Percentiles rank a stretch among this genome's conserved stretches.
Conservation (phyloP, 2,113 vertebrate genomes). For the Donacobius atricapilla region DNA sequence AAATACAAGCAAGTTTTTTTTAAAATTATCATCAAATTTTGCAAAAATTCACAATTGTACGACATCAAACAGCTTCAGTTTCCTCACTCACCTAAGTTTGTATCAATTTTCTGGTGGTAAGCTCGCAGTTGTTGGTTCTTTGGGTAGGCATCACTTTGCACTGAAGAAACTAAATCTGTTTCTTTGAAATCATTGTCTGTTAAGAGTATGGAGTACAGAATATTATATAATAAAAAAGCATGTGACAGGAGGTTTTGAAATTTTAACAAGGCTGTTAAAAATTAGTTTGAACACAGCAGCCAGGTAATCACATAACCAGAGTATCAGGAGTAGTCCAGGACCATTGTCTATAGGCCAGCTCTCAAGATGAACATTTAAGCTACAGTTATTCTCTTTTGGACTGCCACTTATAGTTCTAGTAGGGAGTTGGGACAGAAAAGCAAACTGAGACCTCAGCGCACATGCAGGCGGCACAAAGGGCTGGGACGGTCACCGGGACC, state of each 20-base stretch:
- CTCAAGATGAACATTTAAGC: background rate
- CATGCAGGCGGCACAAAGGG: rapidly evolving
- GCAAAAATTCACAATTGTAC: background rate
- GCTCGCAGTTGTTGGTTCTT: constrained; percentile 80
- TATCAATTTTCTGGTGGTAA: constrained; percentile 89
- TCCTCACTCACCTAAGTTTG: constrained; percentile 83
- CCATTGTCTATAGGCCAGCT: background rate
- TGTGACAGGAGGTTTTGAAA: background rate
- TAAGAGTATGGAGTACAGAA: background rate
- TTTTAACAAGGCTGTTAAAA: background rate
- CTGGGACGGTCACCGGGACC: rapidly evolving
- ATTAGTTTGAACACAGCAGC: background rate
- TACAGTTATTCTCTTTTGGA: background rate
- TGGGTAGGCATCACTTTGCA: constrained; percentile 69
- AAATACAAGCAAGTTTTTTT: background rate
- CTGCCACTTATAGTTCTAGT: background rate
- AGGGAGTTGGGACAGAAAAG: background rate
- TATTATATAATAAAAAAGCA: background rate
- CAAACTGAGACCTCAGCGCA: rapidly evolving
- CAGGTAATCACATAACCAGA: background rate
- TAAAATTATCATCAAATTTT: background rate
- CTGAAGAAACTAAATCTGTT: constrained; percentile 34
- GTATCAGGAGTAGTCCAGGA: background rate
- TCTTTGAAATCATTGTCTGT: constrained; percentile 43
- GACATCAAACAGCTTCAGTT: background rate